A percentile compares a stretch with the other conserved stretches of the same genome.
Conservation (phyloP, 1,140 invertebrate species). For the Musca vetustissima region DNA sequence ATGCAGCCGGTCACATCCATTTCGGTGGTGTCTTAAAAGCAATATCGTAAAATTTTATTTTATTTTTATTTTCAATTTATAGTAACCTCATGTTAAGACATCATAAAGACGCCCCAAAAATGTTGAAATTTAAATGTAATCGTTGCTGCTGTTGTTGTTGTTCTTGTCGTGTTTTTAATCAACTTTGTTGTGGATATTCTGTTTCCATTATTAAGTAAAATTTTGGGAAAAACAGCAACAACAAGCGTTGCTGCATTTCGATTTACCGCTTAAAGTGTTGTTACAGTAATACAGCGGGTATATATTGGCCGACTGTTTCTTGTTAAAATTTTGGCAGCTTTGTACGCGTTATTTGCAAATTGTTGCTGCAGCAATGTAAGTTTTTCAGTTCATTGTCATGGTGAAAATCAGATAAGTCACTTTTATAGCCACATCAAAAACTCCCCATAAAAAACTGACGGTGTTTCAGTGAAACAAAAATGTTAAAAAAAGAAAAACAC, state of each 20-base stretch:
- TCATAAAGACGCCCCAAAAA: conserved; percentile 15
- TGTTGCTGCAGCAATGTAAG: neutral
- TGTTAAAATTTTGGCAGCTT: conserved; percentile 12
- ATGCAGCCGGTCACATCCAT: no score
- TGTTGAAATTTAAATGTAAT: neutral
- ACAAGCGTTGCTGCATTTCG: no score
- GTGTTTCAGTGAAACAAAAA: neutral
- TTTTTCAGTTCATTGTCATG: conserved; percentile 1
- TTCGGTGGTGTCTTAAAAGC: conserved; percentile 11
- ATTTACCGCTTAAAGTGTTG: no score
- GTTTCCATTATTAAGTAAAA: neutral
- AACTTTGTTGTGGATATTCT: conserved; percentile 2
- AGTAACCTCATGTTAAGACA: conserved; percentile 17
- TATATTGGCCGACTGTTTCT: neutral
- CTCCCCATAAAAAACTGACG: neutral
- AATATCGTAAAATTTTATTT: conserved; percentile 22
- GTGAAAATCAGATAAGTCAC: conserved; percentile 16
- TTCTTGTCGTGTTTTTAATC: no score
- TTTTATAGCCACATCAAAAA: conserved; percentile 21
- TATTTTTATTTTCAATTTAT: conserved; percentile 24
- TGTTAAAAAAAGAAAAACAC: neutral
- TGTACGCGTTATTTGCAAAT: neutral
- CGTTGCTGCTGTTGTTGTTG: neutral
- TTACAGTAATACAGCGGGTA: no score
- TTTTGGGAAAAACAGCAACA: neutral